These are phyloP conservation scores for Eurytoma californica DNA, from an alignment of 2,888 invertebrate species.

Conservation along the genomic window DNA sequence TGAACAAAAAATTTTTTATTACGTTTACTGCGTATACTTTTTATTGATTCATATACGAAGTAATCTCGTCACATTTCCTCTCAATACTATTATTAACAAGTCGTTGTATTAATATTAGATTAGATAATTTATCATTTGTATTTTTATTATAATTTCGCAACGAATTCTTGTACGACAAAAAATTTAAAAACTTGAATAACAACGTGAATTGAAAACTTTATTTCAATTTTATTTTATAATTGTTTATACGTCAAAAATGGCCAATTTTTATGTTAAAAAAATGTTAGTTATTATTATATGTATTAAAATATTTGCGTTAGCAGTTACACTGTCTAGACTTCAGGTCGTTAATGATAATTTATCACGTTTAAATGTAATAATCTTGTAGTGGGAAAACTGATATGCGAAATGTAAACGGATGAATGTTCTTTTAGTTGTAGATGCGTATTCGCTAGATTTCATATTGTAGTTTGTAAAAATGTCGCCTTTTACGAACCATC, in stretches of 20 bases:
- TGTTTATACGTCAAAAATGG: background rate
- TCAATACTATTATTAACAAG: slow-evolving; percentile 47
- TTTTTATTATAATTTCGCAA: slow-evolving; percentile 13
- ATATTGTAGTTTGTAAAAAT: slow-evolving; percentile 29
- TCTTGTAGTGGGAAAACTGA: slow-evolving; percentile 31
- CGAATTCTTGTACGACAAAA: background rate
- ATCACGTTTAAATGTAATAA: slow-evolving; percentile 25
- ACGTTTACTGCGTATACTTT: slow-evolving; percentile 24
- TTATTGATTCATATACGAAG: slow-evolving; percentile 42
- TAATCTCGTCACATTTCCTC: slow-evolving; percentile 50
- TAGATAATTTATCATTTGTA: slow-evolving; percentile 42
- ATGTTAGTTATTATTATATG: background rate
- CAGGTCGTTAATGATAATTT: slow-evolving; percentile 30
- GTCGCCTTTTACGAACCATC: slow-evolving; percentile 31
- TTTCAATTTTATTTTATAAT: background rate
- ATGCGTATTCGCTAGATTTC: slow-evolving; percentile 42
- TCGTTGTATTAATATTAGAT: slow-evolving; percentile 37
- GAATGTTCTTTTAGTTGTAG: slow-evolving; percentile 44
- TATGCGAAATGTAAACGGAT: slow-evolving; percentile 34
- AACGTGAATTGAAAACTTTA: background rate
- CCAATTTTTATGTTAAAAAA: background rate
- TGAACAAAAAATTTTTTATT: slow-evolving; percentile 25
- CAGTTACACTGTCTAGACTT: background rate
- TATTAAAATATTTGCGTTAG: slow-evolving; percentile 40
- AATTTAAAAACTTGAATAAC: slow-evolving; percentile 3